phyloP scores from a whole-genome alignment of 2,797 vertebrate species.

The Phrynocephalus forsythii region DNA sequence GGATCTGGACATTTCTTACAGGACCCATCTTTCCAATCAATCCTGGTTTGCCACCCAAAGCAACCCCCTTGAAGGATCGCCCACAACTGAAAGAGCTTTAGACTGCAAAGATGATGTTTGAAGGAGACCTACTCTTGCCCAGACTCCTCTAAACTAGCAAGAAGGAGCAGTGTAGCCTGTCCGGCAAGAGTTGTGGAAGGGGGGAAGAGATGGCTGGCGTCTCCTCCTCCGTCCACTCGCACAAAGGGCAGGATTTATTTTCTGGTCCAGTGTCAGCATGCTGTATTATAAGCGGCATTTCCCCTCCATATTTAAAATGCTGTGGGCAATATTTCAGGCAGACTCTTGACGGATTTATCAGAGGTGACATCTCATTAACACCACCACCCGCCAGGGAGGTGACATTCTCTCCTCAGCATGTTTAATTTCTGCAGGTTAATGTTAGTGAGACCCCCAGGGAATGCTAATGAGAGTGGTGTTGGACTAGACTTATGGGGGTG shows the following conservation, averaged over 20 bases:
- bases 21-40: not conserved
- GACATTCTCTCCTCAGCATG: constrained; percentile 71
- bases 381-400: constrained; percentile 56
- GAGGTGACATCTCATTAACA: constrained; percentile 70
- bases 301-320: constrained; percentile 61
- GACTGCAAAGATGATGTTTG: not conserved
- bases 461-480: constrained; percentile 59
- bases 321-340: constrained; percentile 56
- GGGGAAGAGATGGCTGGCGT: too few species aligned
- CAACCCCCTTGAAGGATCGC: not conserved
- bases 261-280: not conserved
- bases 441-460: constrained; percentile 67
- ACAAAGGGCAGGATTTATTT: constrained; percentile 20
- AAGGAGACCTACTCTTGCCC: not conserved
- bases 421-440: constrained; percentile 73
- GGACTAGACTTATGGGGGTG: not conserved
- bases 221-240: constrained; percentile 8
- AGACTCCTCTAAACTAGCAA: not conserved
- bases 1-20: not conserved
- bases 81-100: not conserved
- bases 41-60: not conserved
- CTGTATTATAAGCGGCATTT: constrained; percentile 2
- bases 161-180: too few species aligned
- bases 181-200: not conserved
- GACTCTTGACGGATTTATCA: constrained; percentile 69